Conservation (phyloP, 1,140 invertebrate species). For the Drosophila subobscura region DNA sequence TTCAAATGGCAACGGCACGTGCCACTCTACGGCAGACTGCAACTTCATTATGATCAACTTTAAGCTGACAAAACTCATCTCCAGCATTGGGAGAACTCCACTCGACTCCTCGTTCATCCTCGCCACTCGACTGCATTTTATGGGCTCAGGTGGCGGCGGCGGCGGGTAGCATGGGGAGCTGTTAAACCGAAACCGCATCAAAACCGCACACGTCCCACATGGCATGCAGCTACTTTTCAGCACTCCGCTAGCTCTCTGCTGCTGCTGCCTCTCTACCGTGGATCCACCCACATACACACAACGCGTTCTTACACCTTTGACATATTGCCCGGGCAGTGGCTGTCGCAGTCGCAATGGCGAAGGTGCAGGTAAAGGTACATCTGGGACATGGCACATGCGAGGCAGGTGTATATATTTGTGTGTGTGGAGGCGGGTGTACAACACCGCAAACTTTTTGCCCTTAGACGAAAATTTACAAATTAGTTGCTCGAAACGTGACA, state of each 20-base stretch:
- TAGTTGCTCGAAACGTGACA: slow-evolving; percentile 79
- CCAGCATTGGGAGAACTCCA: too few species aligned
- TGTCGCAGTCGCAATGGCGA: too few species aligned
- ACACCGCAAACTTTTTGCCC: slow-evolving; percentile 53
- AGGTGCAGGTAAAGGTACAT: too few species aligned
- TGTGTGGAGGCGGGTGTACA: not conserved
- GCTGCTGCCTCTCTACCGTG: slow-evolving; percentile 3
- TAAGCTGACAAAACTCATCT: slow-evolving; percentile 72
- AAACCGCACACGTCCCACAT: slow-evolving; percentile 77
- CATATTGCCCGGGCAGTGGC: slow-evolving; percentile 55
- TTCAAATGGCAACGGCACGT: slow-evolving; percentile 48
- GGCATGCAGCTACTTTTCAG: slow-evolving; percentile 50
- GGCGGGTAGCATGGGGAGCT: slow-evolving; percentile 46
- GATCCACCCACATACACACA: not conserved
- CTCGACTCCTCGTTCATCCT: not conserved
- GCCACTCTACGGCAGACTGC: slow-evolving; percentile 6
- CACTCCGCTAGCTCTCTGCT: not conserved
- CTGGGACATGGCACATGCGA: too few species aligned
- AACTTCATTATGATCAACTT: slow-evolving; percentile 72
- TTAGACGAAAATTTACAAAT: slow-evolving; percentile 76
- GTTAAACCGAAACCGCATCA: slow-evolving; percentile 73
- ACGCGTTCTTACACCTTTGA: slow-evolving; percentile 58
- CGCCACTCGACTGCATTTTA: slow-evolving; percentile 51
- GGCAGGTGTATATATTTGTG: not conserved
- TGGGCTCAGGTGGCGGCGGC: slow-evolving; percentile 41